These are phyloP conservation scores for Hippopotamyrus pictus DNA, from an alignment of 2,797 vertebrate genomes.

Conservation along the genomic window DNA sequence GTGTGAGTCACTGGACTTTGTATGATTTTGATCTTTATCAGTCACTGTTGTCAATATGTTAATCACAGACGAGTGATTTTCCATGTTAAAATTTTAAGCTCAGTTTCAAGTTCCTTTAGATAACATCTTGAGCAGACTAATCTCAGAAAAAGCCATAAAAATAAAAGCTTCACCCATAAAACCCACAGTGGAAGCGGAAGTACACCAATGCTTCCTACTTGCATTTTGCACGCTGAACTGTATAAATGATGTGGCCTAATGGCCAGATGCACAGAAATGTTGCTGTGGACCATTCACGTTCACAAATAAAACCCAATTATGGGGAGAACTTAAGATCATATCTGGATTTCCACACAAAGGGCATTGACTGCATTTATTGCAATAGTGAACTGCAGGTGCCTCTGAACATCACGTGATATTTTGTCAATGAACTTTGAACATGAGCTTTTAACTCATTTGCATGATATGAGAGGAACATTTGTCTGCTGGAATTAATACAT, in stretches of 20 bases:
- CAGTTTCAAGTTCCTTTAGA: background rate
- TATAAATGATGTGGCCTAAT: background rate
- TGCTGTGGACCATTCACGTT: background rate
- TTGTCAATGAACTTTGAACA: background rate
- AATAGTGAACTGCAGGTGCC: background rate
- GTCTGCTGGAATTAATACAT: background rate
- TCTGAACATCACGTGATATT: background rate
- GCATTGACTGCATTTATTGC: background rate
- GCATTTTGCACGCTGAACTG: background rate
- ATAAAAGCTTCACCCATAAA: background rate
- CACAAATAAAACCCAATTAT: background rate
- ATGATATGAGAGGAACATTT: background rate
- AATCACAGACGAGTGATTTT: background rate
- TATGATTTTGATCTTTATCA: background rate
- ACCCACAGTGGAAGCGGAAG: background rate
- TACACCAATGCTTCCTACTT: background rate
- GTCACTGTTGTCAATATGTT: background rate
- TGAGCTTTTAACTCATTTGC: background rate
- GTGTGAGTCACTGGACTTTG: background rate
- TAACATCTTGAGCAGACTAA: background rate
- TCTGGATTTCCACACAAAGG: background rate
- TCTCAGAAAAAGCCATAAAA: background rate
- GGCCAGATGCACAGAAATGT: background rate
- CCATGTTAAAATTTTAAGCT: background rate
- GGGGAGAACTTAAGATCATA: background rate